Base-by-base conservation (phyloP, 2,888 invertebrate genomes). In the Drosophila colorata region DNA sequence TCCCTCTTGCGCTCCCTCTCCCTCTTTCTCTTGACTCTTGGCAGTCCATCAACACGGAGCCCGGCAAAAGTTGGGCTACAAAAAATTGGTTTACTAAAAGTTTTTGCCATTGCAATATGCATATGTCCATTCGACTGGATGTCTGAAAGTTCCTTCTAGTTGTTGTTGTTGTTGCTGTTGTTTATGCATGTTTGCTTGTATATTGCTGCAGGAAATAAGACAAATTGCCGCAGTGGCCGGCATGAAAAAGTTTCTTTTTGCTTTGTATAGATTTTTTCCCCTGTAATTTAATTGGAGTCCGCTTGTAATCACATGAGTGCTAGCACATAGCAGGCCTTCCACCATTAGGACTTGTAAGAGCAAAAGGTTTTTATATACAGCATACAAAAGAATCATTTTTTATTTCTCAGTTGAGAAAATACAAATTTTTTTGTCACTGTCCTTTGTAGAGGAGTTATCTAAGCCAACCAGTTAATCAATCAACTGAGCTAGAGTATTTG, bases 71-170 rank as follows among this genome's bases (percentile, higher is more conserved):
- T 72, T 60, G 53, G 33, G 35, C 18, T 60, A 44, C 40, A 56
- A 72, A 76, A 76, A 75, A 65, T 73, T 57, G 58, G 65, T 77
- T 73, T 69, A 49, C 55, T 66, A 66, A 73, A 77, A 76, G 66
- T 76, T 76, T 69, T 77, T 77, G 61, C 69, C 73, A 76, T 66
- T 77, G 75, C 77, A 72, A 76, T 69, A 76, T 76, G 77, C 76
- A 76, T 77, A 73, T 73, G 70, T 61, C 66, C 70, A 61, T 60
- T 74, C 46, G 64, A 59, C 49, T 68, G 73, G 61, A 63, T 60
- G 67, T 44, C 52, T 31, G 40, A 61, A 57, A 70, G 61, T 56
- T 52, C 14, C 33, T 20, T 20, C 31, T 4, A 9, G 18, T 64
- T 65, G 52, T 9, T 58, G 40, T 16, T 60, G 69, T 40, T 61